Conservation (phyloP, 2,888 invertebrate genomes). For the Cataglyphis albicans region DNA sequence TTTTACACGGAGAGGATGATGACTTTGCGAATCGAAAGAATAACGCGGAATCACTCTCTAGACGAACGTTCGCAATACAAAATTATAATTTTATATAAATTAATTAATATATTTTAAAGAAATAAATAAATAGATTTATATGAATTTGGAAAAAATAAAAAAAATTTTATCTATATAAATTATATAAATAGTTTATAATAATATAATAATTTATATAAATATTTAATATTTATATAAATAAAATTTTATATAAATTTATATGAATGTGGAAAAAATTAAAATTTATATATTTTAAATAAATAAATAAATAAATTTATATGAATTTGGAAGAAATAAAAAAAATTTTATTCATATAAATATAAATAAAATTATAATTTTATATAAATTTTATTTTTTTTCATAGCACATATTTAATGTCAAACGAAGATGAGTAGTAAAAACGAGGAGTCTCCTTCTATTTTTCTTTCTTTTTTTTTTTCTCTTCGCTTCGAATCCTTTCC, state of each 20-base stretch:
- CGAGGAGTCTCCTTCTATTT: background rate
- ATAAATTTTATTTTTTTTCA: background rate
- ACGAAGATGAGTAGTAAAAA: background rate
- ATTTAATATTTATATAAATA: no score
- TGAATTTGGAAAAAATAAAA: no score
- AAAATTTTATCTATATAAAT: background rate
- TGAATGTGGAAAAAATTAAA: no score
- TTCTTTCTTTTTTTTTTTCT: no score
- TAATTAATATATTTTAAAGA: no score
- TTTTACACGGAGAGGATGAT: constrained; percentile 14
- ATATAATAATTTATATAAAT: background rate
- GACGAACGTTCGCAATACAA: background rate
- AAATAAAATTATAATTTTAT: background rate
- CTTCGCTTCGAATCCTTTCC: background rate
- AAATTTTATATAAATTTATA: no score
- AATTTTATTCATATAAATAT: background rate
- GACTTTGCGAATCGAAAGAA: constrained; percentile 22
- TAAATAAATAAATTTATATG: no score
- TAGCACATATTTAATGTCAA: background rate
- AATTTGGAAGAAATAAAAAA: no score
- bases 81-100: no score
- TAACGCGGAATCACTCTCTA: background rate
- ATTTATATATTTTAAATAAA: no score
- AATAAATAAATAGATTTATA: no score
- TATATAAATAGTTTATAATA: no score